phyloP scores from a whole-genome alignment of 2,888 invertebrate genomes.

The Thysanoteuthis rhombus region DNA sequence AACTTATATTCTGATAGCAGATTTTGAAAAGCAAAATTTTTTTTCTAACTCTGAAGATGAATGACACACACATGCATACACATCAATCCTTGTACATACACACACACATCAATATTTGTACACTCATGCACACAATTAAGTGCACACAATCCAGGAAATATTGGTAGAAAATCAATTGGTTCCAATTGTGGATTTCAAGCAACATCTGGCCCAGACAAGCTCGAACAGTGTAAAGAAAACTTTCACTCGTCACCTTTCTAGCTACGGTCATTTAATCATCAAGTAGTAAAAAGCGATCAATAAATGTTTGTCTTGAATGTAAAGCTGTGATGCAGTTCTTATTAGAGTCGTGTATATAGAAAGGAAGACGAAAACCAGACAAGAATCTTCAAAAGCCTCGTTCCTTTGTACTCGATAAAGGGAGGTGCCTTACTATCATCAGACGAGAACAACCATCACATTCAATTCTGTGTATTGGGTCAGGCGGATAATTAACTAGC shows the following conservation, averaged over 20 bases:
- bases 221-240: background rate
- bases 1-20: too few species aligned
- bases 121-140: background rate
- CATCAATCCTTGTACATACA: too few species aligned
- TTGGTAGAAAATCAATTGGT: background rate
- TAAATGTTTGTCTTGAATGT: background rate
- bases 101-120: background rate
- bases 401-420: background rate
- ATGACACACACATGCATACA: too few species aligned
- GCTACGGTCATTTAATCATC: background rate
- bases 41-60: too few species aligned
- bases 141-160: background rate
- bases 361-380: background rate
- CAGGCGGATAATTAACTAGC: too few species aligned
- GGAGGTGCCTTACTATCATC: background rate
- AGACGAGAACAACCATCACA: too few species aligned
- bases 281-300: background rate
- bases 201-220: background rate
- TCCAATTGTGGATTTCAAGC: background rate
- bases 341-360: background rate
- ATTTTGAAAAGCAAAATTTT: too few species aligned
- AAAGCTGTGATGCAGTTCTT: background rate
- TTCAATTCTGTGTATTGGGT: too few species aligned
- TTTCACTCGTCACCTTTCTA: background rate
- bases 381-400: background rate